Evolutionary conservation across 2,888 invertebrate genomes (phyloP).

Genomic region (Conchocele bisecta): DNA sequence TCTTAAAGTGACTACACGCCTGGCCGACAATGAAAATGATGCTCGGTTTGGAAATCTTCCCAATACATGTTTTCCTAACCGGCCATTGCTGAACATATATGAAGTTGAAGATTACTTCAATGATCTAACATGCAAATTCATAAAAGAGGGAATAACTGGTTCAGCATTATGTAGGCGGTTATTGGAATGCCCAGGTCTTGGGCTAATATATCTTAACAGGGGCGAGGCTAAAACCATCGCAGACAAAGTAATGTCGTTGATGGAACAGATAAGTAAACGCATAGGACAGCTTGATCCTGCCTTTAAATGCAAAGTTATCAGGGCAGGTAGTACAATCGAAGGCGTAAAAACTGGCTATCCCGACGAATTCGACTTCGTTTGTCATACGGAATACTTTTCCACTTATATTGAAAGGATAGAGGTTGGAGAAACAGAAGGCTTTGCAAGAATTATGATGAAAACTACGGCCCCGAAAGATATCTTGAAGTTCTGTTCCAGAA

Average conservation of each 20-base stretch:
- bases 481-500: constrained; percentile 21
- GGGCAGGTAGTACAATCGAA: constrained; percentile 37
- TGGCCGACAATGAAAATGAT: not conserved
- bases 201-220: constrained; percentile 1
- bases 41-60: constrained; percentile 36
- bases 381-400: constrained; percentile 14
- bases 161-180: not conserved
- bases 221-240: constrained; percentile 12
- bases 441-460: constrained; percentile 12
- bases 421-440: constrained; percentile 9
- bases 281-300: constrained; percentile 30
- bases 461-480: not conserved
- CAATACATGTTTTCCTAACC: constrained; percentile 18
- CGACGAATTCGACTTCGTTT: constrained; percentile 44
- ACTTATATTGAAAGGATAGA: constrained; percentile 18
- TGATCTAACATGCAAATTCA: not conserved
- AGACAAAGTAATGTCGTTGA: not conserved
- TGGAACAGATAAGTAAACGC: constrained; percentile 6
- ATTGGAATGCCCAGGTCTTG: constrained; percentile 11
- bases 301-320: constrained; percentile 22
- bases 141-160: not conserved
- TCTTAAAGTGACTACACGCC: not conserved
- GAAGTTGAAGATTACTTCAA: constrained; percentile 29
- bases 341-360: constrained; percentile 38
- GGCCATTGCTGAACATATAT: constrained; percentile 11